Base-by-base conservation (phyloP, 2,888 invertebrate genomes). In the Rhagophthalmus giganteus region DNA sequence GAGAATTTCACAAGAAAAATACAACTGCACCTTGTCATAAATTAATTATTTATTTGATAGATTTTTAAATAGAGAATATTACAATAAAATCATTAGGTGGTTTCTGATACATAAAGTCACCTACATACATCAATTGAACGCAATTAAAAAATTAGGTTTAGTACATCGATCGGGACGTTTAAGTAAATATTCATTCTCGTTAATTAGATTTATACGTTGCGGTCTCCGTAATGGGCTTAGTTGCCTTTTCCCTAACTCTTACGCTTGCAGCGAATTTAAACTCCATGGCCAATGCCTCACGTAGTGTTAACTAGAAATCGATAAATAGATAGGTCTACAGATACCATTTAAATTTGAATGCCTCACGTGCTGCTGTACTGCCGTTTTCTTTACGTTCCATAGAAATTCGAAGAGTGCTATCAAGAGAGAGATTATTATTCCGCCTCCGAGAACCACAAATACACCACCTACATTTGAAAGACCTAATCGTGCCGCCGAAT, bases 381-480 rank as follows among this genome's bases (percentile, higher is more conserved):
- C 84, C 34, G 90, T 84, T 66, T 88, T 81, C 59, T 87, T 81
- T 1, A 91, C 85, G 70, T 93, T 90, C 84, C 92, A 85, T 10
- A 92, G 74, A 68, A 95, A 94, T 71, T 97, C 94, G 11, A 86
- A 77, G 6, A 92, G 72, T 2, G 92, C 90, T 10, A 94, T 82
- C 1, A 87, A 54, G 27, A 88, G 76, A 0, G 92, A 88, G 11
- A 87, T 71, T 1, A 80, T 66, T 33, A 89, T 84, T 0, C 94
- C 94, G 5, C 81, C 75, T 1, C 86, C 83, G 4, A 95, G 78
- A 2, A 95, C 91, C 14, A 94, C 81, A 71, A 94, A 95, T 32
- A 94, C 91, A 59, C 95, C 94, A 59, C 94, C 94, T 0, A 94
- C 92, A 73, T 96, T 93, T 59, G 86, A 83, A 75, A 96, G 81